Conservation (phyloP, 1,140 invertebrate species). For the Aphis craccivora region DNA sequence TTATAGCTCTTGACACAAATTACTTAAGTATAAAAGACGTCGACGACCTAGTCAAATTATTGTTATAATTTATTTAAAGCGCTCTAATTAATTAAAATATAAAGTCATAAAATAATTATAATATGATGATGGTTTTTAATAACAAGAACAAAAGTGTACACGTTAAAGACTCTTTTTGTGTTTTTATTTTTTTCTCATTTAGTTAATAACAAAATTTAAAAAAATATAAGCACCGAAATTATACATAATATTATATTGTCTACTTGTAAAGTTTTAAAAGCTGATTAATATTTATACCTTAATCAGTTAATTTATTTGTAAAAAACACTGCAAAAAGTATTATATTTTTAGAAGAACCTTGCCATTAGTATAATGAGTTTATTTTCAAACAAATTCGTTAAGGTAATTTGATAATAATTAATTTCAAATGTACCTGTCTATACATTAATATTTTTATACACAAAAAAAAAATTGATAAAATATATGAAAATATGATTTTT, state of each 20-base stretch:
- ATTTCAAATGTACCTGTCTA: neutral
- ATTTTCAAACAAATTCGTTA: constrained; percentile 2
- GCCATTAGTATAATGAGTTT: constrained; percentile 41
- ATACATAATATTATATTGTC: neutral
- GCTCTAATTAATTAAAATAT: constrained; percentile 17
- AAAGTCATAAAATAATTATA: constrained; percentile 27
- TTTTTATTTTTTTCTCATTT: constrained; percentile 24
- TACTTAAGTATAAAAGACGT: neutral
- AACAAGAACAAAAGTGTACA: neutral
- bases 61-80: constrained; percentile 41
- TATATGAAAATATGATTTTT: neutral
- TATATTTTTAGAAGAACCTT: neutral
- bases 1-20: neutral
- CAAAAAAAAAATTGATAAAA: neutral
- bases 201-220: constrained; percentile 19
- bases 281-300: constrained; percentile 48
- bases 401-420: constrained; percentile 26
- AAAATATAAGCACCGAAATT: neutral
- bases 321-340: neutral
- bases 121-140: constrained; percentile 22
- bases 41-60: neutral
- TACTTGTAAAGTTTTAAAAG: constrained; percentile 18
- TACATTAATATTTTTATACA: neutral
- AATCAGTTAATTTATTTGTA: constrained; percentile 31
- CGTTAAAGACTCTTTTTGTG: neutral